Evolutionary conservation across 2,888 invertebrate species (phyloP).

Genomic region (Pogonocherus hispidulus): DNA sequence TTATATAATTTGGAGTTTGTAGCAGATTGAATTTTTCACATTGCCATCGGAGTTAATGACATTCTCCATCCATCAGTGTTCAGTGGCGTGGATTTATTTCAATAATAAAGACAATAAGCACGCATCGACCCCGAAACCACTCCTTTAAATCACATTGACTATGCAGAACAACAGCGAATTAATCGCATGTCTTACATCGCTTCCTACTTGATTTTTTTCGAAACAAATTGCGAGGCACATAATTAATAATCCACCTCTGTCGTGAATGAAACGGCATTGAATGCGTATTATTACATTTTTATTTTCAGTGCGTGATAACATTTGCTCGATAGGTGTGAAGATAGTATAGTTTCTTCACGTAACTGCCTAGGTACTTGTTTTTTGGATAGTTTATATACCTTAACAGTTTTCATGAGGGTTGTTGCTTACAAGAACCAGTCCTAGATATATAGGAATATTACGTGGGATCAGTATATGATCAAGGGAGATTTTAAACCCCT

Average conservation of each 20-base stretch:
- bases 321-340: background rate
- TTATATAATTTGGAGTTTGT: too few species aligned
- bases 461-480: too few species aligned
- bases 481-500: too few species aligned
- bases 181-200: slow-evolving; percentile 28
- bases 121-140: slow-evolving; percentile 22
- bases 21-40: too few species aligned
- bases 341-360: too few species aligned
- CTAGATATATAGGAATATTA: too few species aligned
- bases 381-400: too few species aligned
- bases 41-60: too few species aligned
- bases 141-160: slow-evolving; percentile 20
- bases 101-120: slow-evolving; percentile 1
- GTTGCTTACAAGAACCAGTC: too few species aligned
- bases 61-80: background rate
- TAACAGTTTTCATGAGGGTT: too few species aligned
- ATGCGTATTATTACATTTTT: background rate
- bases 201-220: slow-evolving; percentile 24
- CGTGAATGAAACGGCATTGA: background rate
- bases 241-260: slow-evolving; percentile 5
- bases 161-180: slow-evolving; percentile 4
- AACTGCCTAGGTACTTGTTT: too few species aligned
- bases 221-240: background rate
- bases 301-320: background rate
- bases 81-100: slow-evolving; percentile 11